Evolutionary conservation across 2,888 invertebrate genomes (phyloP).

Genomic region (Odontothrips loti): DNA sequence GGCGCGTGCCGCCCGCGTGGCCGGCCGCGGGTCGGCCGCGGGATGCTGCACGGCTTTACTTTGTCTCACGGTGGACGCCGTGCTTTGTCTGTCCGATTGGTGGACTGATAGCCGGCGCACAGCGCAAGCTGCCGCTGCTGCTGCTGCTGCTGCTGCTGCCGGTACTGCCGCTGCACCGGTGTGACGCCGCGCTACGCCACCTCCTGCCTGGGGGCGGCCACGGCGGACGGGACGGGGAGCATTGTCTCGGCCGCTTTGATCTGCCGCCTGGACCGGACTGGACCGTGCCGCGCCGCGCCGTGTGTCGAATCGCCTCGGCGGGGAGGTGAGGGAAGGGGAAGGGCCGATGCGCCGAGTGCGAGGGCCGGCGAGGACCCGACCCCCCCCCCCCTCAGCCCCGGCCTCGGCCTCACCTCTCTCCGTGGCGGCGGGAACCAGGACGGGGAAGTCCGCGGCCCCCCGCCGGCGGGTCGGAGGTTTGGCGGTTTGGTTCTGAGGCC

Average conservation of each 20-base stretch:
- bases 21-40: no score
- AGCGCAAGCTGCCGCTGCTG: no score
- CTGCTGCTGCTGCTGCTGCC: no score
- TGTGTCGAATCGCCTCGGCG: neutral
- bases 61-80: no score
- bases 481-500: neutral
- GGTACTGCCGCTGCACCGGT: no score
- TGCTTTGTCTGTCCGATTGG: no score
- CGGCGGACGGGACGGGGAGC: neutral
- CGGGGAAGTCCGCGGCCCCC: no score
- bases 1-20: no score
- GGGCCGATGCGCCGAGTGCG: neutral
- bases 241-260: conserved; percentile 5
- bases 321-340: neutral
- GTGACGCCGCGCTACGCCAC: neutral
- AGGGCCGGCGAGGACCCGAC: neutral
- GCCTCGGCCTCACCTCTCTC: neutral
- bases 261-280: neutral
- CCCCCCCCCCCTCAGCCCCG: neutral
- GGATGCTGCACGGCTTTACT: no score
- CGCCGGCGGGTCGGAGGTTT: neutral
- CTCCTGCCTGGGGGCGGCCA: neutral
- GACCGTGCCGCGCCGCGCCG: neutral
- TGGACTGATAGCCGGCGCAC: no score
- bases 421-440: no score